Base-by-base conservation (phyloP, 2,888 invertebrate species). In the Perithous albicinctus region DNA sequence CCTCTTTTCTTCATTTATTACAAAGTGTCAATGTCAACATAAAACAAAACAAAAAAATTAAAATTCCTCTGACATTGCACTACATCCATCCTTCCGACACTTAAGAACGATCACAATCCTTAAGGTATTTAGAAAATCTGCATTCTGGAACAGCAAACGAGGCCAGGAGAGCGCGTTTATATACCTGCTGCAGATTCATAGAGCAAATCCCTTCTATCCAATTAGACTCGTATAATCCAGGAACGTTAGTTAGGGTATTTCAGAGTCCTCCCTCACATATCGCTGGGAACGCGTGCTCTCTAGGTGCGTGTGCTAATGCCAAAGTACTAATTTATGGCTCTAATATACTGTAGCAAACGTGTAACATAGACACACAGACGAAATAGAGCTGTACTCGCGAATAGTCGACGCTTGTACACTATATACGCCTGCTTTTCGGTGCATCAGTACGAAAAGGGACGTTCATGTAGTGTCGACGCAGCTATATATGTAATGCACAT, bases 171-270 rank as follows among this genome's bases (percentile, higher is more conserved):
- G 61, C 66, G 38, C 35, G 56, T 32, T 41, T 35, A 63, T 56
- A 46, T 56, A 15, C 46, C 20, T 56, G 48, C 43, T 35, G 38
- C 26, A 10, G 29, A n/a, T 15, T n/a, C 35, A 12, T 20, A 43
- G 54, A 56, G 86, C 86, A 89, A 89, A 89, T 90, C 91, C 88
- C 89, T 87, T 91, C 89, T 87, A 91, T 90, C 92, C 91, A 92
- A 92, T 92, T 91, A 91, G 90, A 89, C 86, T 90, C 87, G 88
- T 89, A 90, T 91, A 92, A 91, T 91, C 91, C 92, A 79, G 83
- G 88, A 56, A 88, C 87, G 87, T 87, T 88, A 87, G 87, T 86
- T 86, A 86, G 86, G 86, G 86, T 85, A 86, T 83, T 87, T 85
- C 85, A 85, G 86, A 79, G 84, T 85, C 85, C 80, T 78, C 64